phyloP scores from a whole-genome alignment of 2,888 invertebrate species.

The Zonitis immaculata region DNA sequence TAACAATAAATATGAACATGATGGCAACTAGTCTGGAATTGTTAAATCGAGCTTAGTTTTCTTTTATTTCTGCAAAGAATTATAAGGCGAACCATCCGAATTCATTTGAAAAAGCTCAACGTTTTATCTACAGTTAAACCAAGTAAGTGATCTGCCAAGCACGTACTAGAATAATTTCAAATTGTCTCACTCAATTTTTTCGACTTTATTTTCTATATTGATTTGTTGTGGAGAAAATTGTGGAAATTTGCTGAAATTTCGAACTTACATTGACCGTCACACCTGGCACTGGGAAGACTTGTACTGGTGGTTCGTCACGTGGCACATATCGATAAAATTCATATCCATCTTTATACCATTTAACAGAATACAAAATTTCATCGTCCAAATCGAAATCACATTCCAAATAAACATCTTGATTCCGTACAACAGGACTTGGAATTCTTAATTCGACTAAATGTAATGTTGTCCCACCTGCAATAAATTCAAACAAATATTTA shows the following conservation, averaged over 20 bases:
- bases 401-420: conserved; percentile 70
- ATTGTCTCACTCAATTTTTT: neutral
- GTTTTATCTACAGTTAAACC: neutral
- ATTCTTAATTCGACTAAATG: conserved; percentile 74
- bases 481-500: too few species aligned
- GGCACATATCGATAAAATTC: conserved; percentile 87
- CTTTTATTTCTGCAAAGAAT: too few species aligned
- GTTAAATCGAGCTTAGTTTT: too few species aligned
- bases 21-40: too few species aligned
- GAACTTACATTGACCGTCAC: conserved; percentile 80
- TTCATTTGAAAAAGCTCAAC: neutral
- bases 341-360: conserved; percentile 89
- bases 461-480: conserved; percentile 49
- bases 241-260: neutral
- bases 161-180: neutral
- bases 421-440: conserved; percentile 75
- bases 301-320: conserved; percentile 72
- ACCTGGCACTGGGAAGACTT: conserved; percentile 74
- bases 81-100: neutral
- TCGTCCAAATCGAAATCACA: conserved; percentile 81
- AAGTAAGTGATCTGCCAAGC: neutral
- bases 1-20: neutral
- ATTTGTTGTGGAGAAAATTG: neutral
- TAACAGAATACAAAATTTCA: conserved; percentile 80
- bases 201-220: neutral